These are phyloP conservation scores for Cinclus mexicanus DNA, from an alignment of 2,113 vertebrate genomes.

Conservation along the genomic window DNA sequence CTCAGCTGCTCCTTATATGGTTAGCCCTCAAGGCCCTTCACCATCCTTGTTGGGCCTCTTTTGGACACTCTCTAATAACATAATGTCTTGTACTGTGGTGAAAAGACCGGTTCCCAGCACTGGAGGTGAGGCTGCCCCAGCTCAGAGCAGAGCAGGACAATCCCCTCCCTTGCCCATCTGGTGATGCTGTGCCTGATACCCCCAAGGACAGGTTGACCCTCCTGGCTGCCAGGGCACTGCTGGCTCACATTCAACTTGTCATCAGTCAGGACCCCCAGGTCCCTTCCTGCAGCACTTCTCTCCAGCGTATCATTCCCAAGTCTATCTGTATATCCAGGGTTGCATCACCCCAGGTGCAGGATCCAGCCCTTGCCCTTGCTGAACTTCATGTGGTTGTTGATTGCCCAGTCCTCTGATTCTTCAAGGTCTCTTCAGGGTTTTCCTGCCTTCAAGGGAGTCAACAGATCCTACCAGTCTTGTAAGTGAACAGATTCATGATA, in stretches of 20 bases:
- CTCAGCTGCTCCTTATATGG: neutral
- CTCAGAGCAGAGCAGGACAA: rapidly evolving
- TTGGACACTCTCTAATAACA: neutral
- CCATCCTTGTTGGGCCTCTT: rapidly evolving
- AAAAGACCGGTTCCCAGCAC: neutral
- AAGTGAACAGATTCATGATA: neutral
- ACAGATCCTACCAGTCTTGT: neutral
- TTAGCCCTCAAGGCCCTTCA: neutral
- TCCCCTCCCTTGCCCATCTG: rapidly evolving
- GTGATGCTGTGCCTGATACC: rapidly evolving
- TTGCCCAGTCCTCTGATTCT: neutral
- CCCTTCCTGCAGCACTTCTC: neutral
- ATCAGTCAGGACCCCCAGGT: rapidly evolving
- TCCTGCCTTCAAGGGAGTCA: neutral
- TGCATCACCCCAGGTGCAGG: neutral
- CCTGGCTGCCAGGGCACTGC: neutral
- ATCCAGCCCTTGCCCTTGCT: neutral
- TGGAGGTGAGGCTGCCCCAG: rapidly evolving
- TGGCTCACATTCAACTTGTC: rapidly evolving
- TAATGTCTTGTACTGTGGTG: neutral
- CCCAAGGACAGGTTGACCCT: rapidly evolving
- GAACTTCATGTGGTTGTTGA: neutral
- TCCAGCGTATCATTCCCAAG: rapidly evolving
- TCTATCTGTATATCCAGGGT: rapidly evolving
- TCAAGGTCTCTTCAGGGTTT: neutral